phyloP scores from a whole-genome alignment of 1,140 invertebrate genomes.

The Drosophila suzukii region DNA sequence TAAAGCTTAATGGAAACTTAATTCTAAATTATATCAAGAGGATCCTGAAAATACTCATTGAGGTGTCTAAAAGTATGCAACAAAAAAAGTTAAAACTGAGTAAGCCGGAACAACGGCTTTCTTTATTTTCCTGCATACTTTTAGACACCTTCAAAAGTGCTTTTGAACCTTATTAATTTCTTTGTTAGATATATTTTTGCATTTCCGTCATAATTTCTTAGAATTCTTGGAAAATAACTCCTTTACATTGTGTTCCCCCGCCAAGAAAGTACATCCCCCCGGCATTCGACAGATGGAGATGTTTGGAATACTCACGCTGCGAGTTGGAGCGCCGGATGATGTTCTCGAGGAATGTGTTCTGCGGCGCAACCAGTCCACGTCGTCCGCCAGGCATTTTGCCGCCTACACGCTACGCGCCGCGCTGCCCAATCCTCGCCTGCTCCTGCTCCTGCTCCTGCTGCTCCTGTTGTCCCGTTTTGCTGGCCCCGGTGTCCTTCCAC shows the following conservation, averaged over 20 bases:
- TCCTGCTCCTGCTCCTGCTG: constrained; percentile 9
- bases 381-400: constrained; percentile 96
- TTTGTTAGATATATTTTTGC: too few species aligned
- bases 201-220: too few species aligned
- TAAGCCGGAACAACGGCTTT: neutral
- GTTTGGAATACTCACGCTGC: constrained; percentile 93
- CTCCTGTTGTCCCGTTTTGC: neutral
- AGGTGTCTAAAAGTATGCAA: too few species aligned
- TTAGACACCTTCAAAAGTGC: neutral
- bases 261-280: neutral
- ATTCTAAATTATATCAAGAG: too few species aligned
- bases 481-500: constrained; percentile 7
- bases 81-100: neutral
- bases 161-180: neutral
- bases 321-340: constrained; percentile 98
- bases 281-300: neutral
- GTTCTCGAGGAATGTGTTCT: constrained; percentile 99
- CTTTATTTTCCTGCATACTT: neutral
- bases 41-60: too few species aligned
- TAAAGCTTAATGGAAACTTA: too few species aligned
- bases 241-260: neutral
- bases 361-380: constrained; percentile 98
- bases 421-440: constrained; percentile 35
- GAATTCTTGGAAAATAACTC: neutral
- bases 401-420: constrained; percentile 56